Conservation (phyloP, 2,888 invertebrate species). For the Melinopterus prodromus region DNA sequence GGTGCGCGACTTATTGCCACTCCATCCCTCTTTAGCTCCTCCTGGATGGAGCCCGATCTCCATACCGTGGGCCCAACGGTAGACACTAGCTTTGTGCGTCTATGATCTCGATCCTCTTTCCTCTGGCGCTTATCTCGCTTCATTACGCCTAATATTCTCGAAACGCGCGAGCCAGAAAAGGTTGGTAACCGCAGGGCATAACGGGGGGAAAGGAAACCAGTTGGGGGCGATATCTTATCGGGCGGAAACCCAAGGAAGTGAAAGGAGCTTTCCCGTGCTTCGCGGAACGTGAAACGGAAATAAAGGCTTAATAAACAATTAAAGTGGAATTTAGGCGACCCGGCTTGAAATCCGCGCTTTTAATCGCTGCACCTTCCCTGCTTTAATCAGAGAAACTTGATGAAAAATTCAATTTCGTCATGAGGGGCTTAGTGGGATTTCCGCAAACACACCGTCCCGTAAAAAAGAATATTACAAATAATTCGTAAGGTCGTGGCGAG, state of each 20-base stretch:
- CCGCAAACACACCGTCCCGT: neutral
- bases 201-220: neutral
- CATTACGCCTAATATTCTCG: neutral
- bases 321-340: neutral
- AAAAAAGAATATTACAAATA: neutral
- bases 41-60: neutral
- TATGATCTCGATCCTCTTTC: constrained; percentile 4
- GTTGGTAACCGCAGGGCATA: neutral
- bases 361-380: neutral
- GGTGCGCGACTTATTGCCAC: neutral
- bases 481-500: neutral
- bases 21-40: neutral
- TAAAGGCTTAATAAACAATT: constrained; percentile 4
- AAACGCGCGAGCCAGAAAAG: neutral
- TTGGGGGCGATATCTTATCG: neutral
- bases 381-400: neutral
- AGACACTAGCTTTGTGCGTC: constrained; percentile 4
- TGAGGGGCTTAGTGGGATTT: neutral
- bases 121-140: neutral
- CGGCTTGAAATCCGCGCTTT: neutral
- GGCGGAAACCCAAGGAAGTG: neutral
- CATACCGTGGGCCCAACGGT: neutral
- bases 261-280: neutral
- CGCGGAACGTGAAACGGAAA: neutral
- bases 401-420: neutral